A percentile compares a stretch with the other conserved stretches of the same genome.
Evolutionary conservation across 2,113 vertebrate species (phyloP).

Genomic region (Pleuronectes platessa): DNA sequence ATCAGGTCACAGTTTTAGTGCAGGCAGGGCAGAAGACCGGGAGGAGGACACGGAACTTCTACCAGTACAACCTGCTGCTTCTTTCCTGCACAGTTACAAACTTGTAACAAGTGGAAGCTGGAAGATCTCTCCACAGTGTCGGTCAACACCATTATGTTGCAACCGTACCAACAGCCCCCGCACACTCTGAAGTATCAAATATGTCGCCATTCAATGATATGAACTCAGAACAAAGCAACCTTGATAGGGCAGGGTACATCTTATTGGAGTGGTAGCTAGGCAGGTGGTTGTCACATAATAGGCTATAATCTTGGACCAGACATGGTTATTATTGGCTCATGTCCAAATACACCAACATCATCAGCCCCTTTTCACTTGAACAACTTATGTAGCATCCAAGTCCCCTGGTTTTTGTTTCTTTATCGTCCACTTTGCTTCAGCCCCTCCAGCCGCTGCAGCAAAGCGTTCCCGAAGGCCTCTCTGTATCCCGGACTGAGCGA

Average conservation of each 20-base stretch:
- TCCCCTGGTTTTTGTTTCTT: conserved; percentile 68
- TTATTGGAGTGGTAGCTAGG: conserved; percentile 33
- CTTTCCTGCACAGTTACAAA: conserved; percentile 20
- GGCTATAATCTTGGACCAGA: conserved; percentile 40
- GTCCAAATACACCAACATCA: conserved; percentile 29
- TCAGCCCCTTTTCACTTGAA: conserved; percentile 21
- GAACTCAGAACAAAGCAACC: conserved; percentile 39
- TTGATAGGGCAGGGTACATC: conserved; percentile 28
- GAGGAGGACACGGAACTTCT: neutral
- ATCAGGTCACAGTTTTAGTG: conserved; percentile 44
- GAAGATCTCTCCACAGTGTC: conserved; percentile 46
- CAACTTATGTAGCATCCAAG: conserved; percentile 6
- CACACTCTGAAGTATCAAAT: conserved; percentile 47
- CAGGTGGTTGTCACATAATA: conserved; percentile 26
- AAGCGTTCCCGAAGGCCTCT: conserved; percentile 94
- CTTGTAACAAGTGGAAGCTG: conserved; percentile 20
- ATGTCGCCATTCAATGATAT: conserved; percentile 47
- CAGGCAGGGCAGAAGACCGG: conserved; percentile 8
- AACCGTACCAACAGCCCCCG: conserved; percentile 16
- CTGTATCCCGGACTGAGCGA: conserved; percentile 95
- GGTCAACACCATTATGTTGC: conserved; percentile 55
- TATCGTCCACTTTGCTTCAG: conserved; percentile 89
- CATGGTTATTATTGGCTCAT: conserved; percentile 42
- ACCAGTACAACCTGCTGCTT: conserved; percentile 10
- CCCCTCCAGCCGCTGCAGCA: conserved; percentile 93